phyloP scores from a whole-genome alignment of 2,113 vertebrate species.

The Sakesphorus luctuosus region DNA sequence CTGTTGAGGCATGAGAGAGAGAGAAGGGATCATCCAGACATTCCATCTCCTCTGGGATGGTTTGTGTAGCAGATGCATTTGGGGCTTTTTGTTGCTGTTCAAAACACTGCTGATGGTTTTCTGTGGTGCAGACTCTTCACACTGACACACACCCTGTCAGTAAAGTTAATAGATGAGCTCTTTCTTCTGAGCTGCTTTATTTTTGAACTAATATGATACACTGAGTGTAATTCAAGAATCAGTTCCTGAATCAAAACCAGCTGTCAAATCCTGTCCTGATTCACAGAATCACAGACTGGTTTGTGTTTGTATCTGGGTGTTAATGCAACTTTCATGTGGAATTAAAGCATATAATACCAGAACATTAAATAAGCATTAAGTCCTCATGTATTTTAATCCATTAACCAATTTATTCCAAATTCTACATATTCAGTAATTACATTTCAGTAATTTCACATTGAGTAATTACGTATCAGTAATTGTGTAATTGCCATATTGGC shows the following conservation, averaged over 20 bases:
- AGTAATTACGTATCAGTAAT: constrained; percentile 11
- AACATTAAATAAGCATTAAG: constrained; percentile 21
- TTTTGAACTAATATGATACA: background rate
- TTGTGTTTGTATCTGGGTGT: constrained; percentile 37
- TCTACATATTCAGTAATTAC: background rate
- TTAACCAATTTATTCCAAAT: constrained; percentile 36
- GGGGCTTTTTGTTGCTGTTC: constrained; percentile 6
- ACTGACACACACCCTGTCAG: background rate
- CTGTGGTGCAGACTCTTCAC: background rate
- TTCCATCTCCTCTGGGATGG: constrained; percentile 14
- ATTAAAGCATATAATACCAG: background rate
- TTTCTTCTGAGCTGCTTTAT: background rate
- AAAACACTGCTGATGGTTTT: background rate
- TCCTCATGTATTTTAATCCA: constrained; percentile 61
- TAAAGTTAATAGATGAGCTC: background rate
- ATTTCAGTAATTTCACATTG: no score
- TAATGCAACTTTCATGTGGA: background rate
- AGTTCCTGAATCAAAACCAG: background rate
- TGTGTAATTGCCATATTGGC: background rate
- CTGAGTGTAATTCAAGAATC: background rate
- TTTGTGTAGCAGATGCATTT: constrained; percentile 9
- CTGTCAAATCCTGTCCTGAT: background rate
- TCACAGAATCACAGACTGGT: background rate
- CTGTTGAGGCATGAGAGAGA: background rate
- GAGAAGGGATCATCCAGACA: background rate